phyloP scores from a whole-genome alignment of 2,113 vertebrate species.

The Notothenia rossii region DNA sequence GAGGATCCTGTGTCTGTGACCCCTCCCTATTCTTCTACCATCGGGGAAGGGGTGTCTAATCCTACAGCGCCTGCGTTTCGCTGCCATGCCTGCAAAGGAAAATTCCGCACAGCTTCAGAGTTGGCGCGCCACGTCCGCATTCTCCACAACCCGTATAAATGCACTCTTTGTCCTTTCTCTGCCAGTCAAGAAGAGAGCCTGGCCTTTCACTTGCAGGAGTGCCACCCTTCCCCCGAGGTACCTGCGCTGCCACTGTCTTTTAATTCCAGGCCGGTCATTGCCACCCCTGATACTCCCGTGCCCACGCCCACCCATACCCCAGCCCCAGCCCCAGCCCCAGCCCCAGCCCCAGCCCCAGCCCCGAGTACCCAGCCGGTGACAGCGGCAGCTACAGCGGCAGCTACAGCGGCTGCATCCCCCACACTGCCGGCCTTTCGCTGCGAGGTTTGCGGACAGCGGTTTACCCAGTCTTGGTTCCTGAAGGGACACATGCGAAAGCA shows the following conservation, averaged over 20 bases:
- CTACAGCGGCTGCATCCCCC: conserved; percentile 66
- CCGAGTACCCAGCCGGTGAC: conserved; percentile 49
- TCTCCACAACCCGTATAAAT: conserved; percentile 93
- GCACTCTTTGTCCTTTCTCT: conserved; percentile 91
- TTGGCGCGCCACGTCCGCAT: conserved; percentile 92
- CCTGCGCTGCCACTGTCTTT: conserved; percentile 53
- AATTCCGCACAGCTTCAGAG: conserved; percentile 92
- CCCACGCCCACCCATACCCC: conserved; percentile 68
- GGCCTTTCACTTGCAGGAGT: conserved; percentile 87
- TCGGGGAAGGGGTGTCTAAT: conserved; percentile 51
- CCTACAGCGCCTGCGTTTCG: conserved; percentile 83
- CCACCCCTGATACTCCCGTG: conserved; percentile 67
- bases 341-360: too few species aligned
- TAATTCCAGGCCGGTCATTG: conserved; percentile 62
- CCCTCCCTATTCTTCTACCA: conserved; percentile 68
- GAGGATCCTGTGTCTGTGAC: conserved; percentile 78
- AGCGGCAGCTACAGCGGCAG: conserved; percentile 45
- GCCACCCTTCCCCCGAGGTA: conserved; percentile 76
- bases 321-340: conserved; percentile 64
- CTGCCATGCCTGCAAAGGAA: conserved; percentile 94
- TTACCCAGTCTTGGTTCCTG: conserved; percentile 95
- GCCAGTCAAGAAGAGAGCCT: conserved; percentile 91
- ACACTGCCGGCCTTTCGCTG: conserved; percentile 88
- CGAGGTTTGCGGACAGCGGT: conserved; percentile 92
- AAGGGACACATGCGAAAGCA: conserved; percentile 97